Conservation (phyloP, 2,113 vertebrate species). For the Illadopsis cleaveri region DNA sequence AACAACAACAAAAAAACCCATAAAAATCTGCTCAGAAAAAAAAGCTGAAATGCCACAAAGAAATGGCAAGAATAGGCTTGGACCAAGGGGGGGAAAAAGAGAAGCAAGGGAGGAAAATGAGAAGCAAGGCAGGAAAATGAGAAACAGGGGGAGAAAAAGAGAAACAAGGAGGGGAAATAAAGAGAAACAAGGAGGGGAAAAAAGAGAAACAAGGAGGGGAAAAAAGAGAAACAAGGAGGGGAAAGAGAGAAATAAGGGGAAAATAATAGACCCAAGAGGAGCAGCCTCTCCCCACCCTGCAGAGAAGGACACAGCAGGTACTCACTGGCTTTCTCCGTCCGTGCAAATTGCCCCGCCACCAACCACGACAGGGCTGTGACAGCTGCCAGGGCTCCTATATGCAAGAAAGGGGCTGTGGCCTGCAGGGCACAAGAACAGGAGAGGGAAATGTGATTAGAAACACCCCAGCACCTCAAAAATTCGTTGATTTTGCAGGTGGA, state of each 20-base stretch:
- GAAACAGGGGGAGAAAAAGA: background rate
- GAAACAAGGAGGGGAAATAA: background rate
- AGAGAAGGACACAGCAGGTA: background rate
- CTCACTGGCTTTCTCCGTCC: constrained; percentile 88
- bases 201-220: accelerated
- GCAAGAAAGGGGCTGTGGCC: constrained; percentile 95
- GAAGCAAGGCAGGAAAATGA: no score
- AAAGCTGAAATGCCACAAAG: background rate
- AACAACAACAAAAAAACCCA: no score
- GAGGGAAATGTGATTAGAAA: background rate
- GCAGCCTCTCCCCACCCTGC: background rate
- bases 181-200: no score
- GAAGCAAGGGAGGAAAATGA: no score
- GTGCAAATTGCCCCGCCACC: constrained; percentile 89
- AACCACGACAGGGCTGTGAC: constrained; percentile 91
- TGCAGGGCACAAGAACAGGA: constrained; percentile 38
- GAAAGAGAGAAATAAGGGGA: no score
- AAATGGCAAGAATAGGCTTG: background rate
- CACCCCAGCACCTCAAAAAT: background rate
- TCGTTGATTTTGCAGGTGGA: background rate
- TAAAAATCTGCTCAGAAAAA: background rate
- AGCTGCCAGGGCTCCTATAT: constrained; percentile 87
- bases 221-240: background rate
- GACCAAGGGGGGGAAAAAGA: background rate
- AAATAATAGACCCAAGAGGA: no score